These are phyloP conservation scores for Zygothrica quintamaculata DNA, from an alignment of 2,888 invertebrate genomes.

Conservation along the genomic window DNA sequence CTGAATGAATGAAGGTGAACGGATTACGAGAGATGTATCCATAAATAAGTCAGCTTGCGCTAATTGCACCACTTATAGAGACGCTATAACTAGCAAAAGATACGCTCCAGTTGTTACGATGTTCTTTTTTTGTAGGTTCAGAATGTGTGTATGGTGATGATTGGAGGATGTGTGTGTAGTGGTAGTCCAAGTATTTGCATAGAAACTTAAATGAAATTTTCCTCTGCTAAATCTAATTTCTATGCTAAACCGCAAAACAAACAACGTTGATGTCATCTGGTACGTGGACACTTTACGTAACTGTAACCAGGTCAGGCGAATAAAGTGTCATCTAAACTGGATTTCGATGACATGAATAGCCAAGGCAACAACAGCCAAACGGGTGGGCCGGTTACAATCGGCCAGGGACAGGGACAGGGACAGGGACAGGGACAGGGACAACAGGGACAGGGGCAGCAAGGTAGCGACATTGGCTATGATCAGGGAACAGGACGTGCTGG, in stretches of 20 bases:
- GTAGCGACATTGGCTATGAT: conserved; percentile 35
- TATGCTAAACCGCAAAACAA: conserved; percentile 75
- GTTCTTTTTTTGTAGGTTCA: conserved; percentile 16
- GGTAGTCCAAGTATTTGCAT: conserved; percentile 60
- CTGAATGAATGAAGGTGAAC: conserved; percentile 8
- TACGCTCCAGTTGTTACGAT: conserved; percentile 68
- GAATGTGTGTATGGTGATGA: not conserved
- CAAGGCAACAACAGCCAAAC: conserved; percentile 67
- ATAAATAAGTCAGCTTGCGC: conserved; percentile 70
- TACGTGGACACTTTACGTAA: conserved; percentile 17
- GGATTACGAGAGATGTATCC: conserved; percentile 28
- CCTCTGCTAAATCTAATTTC: conserved; percentile 72
- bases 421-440: too few relatives aligned
- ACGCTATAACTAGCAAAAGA: conserved; percentile 24
- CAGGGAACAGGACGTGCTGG: conserved; percentile 56
- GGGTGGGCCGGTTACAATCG: conserved; percentile 62
- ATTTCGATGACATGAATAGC: conserved; percentile 81
- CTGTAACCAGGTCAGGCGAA: conserved; percentile 77
- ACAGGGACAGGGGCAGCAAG: conserved; percentile 38
- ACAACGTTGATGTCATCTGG: conserved; percentile 42
- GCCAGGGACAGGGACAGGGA: conserved; percentile 45
- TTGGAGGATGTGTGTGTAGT: not conserved
- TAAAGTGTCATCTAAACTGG: conserved; percentile 83
- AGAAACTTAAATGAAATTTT: conserved; percentile 70
- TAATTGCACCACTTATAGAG: conserved; percentile 64